phyloP scores from a whole-genome alignment of 2,113 vertebrate species.

The Cettia cetti region DNA sequence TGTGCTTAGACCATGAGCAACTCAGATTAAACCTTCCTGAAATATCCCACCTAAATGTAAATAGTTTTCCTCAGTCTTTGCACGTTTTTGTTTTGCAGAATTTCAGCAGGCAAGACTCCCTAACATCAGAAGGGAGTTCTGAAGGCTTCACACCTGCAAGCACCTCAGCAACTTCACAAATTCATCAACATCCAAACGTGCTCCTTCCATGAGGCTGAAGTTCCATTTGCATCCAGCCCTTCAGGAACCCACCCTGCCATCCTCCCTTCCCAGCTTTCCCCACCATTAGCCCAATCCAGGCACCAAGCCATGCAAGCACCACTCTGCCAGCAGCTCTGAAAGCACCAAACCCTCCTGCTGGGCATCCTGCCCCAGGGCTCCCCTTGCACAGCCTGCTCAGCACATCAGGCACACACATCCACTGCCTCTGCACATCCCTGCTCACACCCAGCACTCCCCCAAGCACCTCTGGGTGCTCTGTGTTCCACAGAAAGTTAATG shows the following conservation, averaged over 20 bases:
- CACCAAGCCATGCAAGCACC: accelerated
- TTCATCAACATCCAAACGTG: accelerated
- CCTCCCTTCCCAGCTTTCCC: neutral
- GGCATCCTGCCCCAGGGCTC: neutral
- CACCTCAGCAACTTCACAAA: neutral
- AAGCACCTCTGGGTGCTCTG: neutral
- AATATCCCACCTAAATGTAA: neutral
- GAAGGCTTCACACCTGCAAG: neutral
- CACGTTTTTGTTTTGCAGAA: neutral
- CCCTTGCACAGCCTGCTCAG: neutral
- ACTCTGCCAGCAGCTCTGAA: accelerated
- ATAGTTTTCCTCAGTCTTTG: neutral
- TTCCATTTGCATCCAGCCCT: neutral
- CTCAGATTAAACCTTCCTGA: neutral
- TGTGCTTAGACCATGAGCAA: accelerated
- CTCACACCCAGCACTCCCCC: neutral
- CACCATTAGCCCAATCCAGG: accelerated
- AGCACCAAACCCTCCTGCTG: accelerated
- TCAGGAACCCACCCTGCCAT: neutral
- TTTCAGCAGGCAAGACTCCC: neutral
- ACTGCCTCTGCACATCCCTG: neutral
- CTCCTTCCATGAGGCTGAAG: neutral
- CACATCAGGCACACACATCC: neutral
- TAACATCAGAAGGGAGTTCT: neutral
- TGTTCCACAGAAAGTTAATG: neutral